These are phyloP conservation scores for Triplophysa bombifrons DNA, from an alignment of 2,797 vertebrate species.

Conservation along the genomic window DNA sequence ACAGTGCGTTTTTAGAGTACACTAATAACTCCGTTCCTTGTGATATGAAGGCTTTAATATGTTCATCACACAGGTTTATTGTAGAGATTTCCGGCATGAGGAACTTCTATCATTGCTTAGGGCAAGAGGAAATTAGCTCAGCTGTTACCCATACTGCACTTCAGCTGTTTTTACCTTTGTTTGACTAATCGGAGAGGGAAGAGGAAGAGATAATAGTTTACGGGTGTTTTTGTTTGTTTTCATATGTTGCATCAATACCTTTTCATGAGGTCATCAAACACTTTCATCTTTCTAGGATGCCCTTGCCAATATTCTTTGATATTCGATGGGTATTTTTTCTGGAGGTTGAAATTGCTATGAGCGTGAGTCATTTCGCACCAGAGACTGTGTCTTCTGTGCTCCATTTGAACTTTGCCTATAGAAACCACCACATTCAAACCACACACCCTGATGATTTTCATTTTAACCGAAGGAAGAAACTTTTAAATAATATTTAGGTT, in stretches of 20 bases:
- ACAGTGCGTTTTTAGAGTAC: not conserved
- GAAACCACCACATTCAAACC: constrained; percentile 16
- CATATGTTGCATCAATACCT: not conserved
- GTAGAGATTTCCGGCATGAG: not conserved
- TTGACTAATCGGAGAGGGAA: not conserved
- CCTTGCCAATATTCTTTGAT: constrained; percentile 39
- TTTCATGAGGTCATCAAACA: constrained; percentile 12
- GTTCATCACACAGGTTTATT: constrained; percentile 2
- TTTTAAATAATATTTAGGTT: not conserved
- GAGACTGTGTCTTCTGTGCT: constrained; percentile 62
- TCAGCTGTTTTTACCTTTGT: not conserved
- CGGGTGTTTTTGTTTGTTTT: not conserved
- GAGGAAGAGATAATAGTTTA: not conserved
- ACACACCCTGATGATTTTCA: not conserved
- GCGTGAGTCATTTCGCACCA: constrained; percentile 59
- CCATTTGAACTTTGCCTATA: constrained; percentile 42
- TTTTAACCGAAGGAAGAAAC: constrained; percentile 31
- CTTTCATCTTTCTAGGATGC: constrained; percentile 3
- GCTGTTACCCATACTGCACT: not conserved
- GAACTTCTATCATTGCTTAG: not conserved
- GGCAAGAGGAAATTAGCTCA: not conserved
- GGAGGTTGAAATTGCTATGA: constrained; percentile 31
- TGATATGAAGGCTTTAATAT: not conserved
- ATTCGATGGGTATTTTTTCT: constrained; percentile 46
- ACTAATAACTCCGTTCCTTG: not conserved